phyloP scores from a whole-genome alignment of 2,113 vertebrate species.

The Merops nubicus region DNA sequence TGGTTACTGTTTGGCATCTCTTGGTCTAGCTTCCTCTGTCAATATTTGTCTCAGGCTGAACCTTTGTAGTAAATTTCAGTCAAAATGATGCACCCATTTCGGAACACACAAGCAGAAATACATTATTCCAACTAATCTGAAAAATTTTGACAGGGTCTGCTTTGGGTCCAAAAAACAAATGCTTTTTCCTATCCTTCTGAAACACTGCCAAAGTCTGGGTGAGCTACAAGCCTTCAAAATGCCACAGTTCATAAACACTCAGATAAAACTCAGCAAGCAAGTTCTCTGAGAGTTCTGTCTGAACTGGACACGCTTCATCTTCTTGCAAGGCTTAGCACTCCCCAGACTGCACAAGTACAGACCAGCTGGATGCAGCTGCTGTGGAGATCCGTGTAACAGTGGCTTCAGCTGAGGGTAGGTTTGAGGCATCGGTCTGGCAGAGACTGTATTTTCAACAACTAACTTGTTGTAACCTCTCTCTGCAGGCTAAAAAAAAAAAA shows the following conservation, averaged over 20 bases:
- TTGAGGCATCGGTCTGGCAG: background rate
- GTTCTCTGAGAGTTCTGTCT: background rate
- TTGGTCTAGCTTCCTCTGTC: background rate
- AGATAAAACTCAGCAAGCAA: background rate
- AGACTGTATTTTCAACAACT: background rate
- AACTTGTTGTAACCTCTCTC: background rate
- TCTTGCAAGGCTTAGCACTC: background rate
- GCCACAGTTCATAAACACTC: background rate
- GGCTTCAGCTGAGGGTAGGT: background rate
- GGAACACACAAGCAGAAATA: background rate
- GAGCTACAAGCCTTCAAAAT: constrained; percentile 13
- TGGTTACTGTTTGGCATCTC: background rate
- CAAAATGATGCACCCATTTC: background rate
- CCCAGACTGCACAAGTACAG: background rate
- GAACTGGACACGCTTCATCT: background rate
- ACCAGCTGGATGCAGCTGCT: background rate
- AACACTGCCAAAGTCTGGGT: background rate
- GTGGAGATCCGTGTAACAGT: background rate
- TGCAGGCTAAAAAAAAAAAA: background rate
- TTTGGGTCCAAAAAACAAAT: background rate
- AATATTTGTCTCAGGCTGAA: background rate
- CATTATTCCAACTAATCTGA: background rate
- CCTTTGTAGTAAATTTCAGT: background rate
- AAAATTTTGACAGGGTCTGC: background rate
- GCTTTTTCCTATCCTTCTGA: background rate